Conservation (phyloP, 2,113 vertebrate genomes). For the Callorhinus ursinus region DNA sequence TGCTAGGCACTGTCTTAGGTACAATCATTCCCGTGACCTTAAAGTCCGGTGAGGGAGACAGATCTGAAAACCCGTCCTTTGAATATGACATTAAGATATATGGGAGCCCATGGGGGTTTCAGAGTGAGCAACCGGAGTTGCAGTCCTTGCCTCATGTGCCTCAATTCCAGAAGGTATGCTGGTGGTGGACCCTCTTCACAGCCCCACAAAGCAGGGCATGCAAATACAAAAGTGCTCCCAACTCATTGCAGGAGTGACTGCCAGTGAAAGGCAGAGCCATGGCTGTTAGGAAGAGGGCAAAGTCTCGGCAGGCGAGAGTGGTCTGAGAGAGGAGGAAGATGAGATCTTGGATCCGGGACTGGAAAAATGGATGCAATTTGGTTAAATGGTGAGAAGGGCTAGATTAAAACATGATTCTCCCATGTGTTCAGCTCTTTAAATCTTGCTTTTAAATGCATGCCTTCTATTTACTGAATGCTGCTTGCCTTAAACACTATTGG, state of each 20-base stretch:
- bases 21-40: background rate
- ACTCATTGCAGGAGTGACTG: background rate
- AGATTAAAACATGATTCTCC: background rate
- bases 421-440: conserved; percentile 1
- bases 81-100: background rate
- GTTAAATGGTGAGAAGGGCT: background rate
- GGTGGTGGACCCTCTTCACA: background rate
- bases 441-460: background rate
- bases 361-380: background rate
- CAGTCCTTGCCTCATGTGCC: background rate
- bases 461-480: background rate
- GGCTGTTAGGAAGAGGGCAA: background rate
- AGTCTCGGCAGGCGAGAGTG: background rate
- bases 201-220: background rate
- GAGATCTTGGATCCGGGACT: background rate
- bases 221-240: background rate
- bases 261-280: background rate
- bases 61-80: background rate
- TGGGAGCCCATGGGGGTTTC: background rate
- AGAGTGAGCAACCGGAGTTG: background rate
- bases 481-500: background rate
- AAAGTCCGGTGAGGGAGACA: background rate
- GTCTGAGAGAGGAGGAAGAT: background rate
- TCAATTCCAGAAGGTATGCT: background rate
- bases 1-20: background rate